These are phyloP conservation scores for Acrocephalus arundinaceus DNA, from an alignment of 2,113 vertebrate species.

Conservation along the genomic window DNA sequence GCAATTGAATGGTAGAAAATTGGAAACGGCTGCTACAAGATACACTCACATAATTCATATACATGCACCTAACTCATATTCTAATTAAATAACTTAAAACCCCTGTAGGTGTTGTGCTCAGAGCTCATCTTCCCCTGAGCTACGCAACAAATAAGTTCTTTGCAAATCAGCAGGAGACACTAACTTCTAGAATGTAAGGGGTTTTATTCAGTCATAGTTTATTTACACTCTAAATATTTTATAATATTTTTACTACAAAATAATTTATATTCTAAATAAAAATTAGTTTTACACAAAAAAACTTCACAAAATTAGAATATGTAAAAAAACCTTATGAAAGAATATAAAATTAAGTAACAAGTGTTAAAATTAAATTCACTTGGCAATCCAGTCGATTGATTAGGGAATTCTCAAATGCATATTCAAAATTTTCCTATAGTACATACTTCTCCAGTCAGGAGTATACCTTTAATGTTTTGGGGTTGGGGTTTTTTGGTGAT, in stretches of 20 bases:
- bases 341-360: neutral
- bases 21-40: neutral
- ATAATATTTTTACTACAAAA: neutral
- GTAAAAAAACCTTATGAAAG: neutral
- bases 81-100: neutral
- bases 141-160: neutral
- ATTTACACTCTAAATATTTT: neutral
- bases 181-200: neutral
- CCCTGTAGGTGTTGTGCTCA: neutral
- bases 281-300: neutral
- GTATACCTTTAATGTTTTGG: neutral
- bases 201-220: neutral
- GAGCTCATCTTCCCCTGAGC: neutral
- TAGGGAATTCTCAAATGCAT: neutral
- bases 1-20: neutral
- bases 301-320: neutral
- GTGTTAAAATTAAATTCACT: neutral
- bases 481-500: neutral
- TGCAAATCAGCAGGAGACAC: neutral
- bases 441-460: neutral
- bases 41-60: neutral
- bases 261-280: neutral
- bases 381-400: neutral
- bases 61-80: neutral
- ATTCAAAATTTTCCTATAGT: neutral